These are phyloP conservation scores for Ptilonorhynchus violaceus DNA, from an alignment of 2,113 vertebrate species.

Conservation along the genomic window DNA sequence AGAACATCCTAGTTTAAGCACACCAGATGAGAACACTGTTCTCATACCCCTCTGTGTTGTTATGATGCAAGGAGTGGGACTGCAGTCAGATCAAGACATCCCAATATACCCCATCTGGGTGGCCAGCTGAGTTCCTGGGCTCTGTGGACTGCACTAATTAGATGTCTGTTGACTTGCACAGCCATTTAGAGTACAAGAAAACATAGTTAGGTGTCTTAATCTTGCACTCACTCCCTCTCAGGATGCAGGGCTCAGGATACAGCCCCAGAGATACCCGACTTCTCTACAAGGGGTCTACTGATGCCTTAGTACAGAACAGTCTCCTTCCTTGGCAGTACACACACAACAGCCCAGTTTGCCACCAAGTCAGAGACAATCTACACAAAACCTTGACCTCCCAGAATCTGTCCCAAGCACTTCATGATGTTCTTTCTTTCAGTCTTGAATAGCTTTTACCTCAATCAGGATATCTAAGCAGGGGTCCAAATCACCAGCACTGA, in stretches of 20 bases:
- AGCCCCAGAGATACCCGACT: background rate
- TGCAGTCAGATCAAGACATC: background rate
- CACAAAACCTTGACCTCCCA: background rate
- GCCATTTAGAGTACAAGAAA: background rate
- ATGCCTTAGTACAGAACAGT: background rate
- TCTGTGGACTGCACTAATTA: background rate
- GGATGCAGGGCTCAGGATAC: background rate
- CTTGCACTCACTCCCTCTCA: background rate
- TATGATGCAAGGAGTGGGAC: background rate
- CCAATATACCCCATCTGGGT: background rate
- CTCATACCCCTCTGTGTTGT: background rate
- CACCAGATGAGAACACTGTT: background rate
- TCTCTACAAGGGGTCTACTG: background rate
- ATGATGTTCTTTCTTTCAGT: background rate
- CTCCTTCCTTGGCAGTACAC: background rate
- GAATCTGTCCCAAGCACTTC: background rate
- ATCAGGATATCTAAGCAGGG: conserved; percentile 86
- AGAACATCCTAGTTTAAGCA: background rate
- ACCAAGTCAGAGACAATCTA: background rate
- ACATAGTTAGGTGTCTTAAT: background rate
- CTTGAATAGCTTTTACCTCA: conserved; percentile 71
- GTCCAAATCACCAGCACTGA: conserved; percentile 88
- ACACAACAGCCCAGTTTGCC: background rate
- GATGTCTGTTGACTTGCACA: background rate
- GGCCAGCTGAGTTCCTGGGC: background rate